phyloP scores from a whole-genome alignment of 2,888 invertebrate genomes.

The Crepidodera aurea region DNA sequence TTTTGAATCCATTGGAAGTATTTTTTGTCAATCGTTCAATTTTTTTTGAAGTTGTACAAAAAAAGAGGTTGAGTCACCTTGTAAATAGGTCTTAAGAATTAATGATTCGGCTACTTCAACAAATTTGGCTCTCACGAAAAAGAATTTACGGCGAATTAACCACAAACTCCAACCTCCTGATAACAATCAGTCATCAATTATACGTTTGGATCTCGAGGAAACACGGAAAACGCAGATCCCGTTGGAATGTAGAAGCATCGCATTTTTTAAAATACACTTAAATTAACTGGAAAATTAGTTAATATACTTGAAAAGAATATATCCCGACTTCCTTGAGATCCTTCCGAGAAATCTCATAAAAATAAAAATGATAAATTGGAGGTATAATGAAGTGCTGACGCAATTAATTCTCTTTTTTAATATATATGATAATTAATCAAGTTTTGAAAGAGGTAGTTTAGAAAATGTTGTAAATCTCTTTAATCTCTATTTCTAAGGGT shows the following conservation, averaged over 20 bases:
- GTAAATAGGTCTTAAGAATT: conserved; percentile 27
- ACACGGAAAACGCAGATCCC: conserved; percentile 1
- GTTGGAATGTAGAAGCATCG: conserved; percentile 4
- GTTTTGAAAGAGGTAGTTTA: conserved; percentile 1
- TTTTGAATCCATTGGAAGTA: too few species aligned
- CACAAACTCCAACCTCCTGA: conserved; percentile 21
- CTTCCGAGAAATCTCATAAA: not conserved
- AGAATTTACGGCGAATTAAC: conserved; percentile 31
- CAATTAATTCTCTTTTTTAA: conserved; percentile 1
- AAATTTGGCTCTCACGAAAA: conserved; percentile 28
- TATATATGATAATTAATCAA: conserved; percentile 5
- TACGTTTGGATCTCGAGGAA: conserved; percentile 14
- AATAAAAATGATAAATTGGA: conserved; percentile 6
- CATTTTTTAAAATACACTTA: conserved; percentile 9
- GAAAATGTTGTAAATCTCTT: not conserved
- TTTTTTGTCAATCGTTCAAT: too few species aligned
- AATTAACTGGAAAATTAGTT: conserved; percentile 9
- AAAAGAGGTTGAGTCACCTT: conserved; percentile 1
- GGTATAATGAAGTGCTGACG: not conserved
- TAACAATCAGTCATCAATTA: conserved; percentile 19
- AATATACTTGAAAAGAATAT: conserved; percentile 4
- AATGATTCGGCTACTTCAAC: conserved; percentile 27
- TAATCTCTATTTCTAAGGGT: not conserved
- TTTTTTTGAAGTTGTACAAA: too few species aligned
- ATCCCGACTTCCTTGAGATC: not conserved